Base-by-base conservation (phyloP, 2,797 vertebrate species). In the Lagodon rhomboides region DNA sequence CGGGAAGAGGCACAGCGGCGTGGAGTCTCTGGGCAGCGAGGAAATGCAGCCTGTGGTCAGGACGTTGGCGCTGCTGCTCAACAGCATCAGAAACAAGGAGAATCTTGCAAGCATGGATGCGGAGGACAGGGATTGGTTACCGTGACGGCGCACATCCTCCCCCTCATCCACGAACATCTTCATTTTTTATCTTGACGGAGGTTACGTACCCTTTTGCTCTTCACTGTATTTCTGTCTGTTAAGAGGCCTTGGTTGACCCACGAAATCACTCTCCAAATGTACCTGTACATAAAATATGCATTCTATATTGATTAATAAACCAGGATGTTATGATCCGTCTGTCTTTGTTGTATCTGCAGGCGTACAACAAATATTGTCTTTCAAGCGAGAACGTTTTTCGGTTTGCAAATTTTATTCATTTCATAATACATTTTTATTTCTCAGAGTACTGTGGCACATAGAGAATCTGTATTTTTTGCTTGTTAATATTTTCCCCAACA, bases 1-100 rank as follows among this genome's bases (percentile, higher is more conserved):
- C 12, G 97, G 97, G 73, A 98, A 98, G 93, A 95, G 97, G 81
- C 95, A 97, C 86, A 93, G 86, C 87, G 80, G 78, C 8, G 61
- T 80, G 54, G 88, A 86, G 44, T 86, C 74, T 56, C 61, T 88
- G 85, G 81, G 77, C 68, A 85, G 80, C 3, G 71, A 79, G 34
- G 92, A 67, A 44, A 78, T 93, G 75, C 91, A 93, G 58, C 93
- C 96, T 0, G 73, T 91, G 16, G 86, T 95, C 81, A 94, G 89
- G 78, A 94, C 77, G 27, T 87, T 96, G 85, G 92, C 92, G 84
- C 88, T 96, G 80, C 93, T 97, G 78, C 75, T 96, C 80, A 94
- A 88, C 1, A 85, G 92, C 69, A 84, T 97, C 78, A 95, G 95
- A 85, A 90, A 95, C 73, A 95, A 95, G 53, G 90, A 96, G 41